Percentiles rank a stretch among this genome's conserved stretches.
Conservation (phyloP, 37 sponge, comb jelly and placozoan species). For the Ephydatia muelleri region DNA sequence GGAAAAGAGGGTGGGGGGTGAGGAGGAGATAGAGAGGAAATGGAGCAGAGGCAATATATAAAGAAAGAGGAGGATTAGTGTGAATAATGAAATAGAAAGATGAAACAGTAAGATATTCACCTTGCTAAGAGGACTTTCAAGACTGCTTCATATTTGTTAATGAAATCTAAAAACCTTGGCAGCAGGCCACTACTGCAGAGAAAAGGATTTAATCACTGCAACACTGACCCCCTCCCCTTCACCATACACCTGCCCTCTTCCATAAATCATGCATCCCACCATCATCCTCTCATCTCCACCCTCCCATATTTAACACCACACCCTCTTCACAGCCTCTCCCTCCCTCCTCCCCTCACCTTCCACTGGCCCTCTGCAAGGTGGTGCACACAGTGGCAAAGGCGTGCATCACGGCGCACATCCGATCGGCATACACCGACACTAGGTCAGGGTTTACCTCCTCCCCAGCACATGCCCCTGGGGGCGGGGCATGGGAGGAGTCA, state of each 20-base stretch:
- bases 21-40: too few relatives aligned
- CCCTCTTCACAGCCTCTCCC: not conserved
- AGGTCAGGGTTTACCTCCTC: constrained; percentile 7
- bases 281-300: not conserved
- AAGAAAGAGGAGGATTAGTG: too few relatives aligned
- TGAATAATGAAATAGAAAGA: too few relatives aligned
- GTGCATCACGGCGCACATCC: constrained; percentile 82
- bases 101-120: too few relatives aligned
- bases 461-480: not conserved
- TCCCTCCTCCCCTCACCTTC: constrained; percentile 25
- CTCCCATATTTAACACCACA: too few relatives aligned
- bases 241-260: too few relatives aligned
- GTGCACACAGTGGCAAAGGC: constrained; percentile 79
- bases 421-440: constrained; percentile 81
- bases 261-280: not conserved
- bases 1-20: too few relatives aligned
- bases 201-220: too few relatives aligned
- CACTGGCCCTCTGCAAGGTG: constrained; percentile 31
- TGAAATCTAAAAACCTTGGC: constrained; percentile 50
- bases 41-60: too few relatives aligned
- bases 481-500: not conserved
- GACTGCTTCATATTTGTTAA: constrained; percentile 71
- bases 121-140: constrained; percentile 77
- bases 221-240: too few relatives aligned
- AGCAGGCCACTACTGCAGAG: constrained; percentile 33